phyloP scores from a whole-genome alignment of 2,888 invertebrate genomes.

The Molanna angustata region DNA sequence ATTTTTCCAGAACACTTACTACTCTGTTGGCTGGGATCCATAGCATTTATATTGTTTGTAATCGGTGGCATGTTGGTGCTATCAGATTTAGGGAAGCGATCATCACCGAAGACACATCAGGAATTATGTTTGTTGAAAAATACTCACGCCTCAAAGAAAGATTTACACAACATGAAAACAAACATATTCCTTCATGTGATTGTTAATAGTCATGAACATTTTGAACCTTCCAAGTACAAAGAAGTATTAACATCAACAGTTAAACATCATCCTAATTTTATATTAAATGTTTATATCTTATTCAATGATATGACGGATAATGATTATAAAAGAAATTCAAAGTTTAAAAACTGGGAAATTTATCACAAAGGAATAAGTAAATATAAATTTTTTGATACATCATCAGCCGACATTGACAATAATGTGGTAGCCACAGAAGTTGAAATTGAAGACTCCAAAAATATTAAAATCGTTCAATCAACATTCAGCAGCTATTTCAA shows the following conservation, averaged over 20 bases:
- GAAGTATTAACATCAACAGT: constrained; percentile 39
- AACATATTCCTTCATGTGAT: constrained; percentile 34
- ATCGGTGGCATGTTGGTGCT: constrained; percentile 37
- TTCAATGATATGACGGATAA: constrained; percentile 31
- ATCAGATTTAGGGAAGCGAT: constrained; percentile 29
- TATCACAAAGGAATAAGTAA: constrained; percentile 22
- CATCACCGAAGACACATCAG: constrained; percentile 26
- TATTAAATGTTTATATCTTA: constrained; percentile 38
- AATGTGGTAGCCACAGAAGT: constrained; percentile 15
- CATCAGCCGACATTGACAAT: constrained; percentile 26
- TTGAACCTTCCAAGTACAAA: constrained; percentile 36
- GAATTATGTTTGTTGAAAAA: constrained; percentile 34
- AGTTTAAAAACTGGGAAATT: constrained; percentile 30
- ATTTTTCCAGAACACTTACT: constrained; percentile 40
- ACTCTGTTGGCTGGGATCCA: constrained; percentile 38
- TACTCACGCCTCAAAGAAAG: constrained; percentile 2
- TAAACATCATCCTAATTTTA: constrained; percentile 38
- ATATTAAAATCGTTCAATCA: constrained; percentile 26
- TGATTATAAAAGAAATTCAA: constrained; percentile 22
- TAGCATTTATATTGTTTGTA: constrained; percentile 35
- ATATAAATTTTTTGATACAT: constrained; percentile 32
- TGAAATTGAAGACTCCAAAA: constrained; percentile 22
- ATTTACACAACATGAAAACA: constrained; percentile 23
- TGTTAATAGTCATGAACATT: constrained; percentile 40
- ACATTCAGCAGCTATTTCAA: constrained; percentile 47